Evolutionary conservation across 2,888 invertebrate species (phyloP).

Genomic region (Eilema depressum): DNA sequence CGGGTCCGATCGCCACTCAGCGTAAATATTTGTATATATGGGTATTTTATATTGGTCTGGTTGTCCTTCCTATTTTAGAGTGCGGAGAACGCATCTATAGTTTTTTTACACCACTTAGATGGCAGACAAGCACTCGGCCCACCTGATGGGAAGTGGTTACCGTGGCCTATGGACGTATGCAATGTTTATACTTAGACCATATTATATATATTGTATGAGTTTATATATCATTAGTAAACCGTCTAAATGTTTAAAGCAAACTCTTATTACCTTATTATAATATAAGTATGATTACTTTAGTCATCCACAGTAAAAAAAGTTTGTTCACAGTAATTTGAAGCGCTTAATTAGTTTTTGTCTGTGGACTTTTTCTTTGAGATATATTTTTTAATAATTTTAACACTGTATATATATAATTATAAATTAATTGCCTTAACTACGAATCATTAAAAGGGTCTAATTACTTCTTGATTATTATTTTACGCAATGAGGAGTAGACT

Average conservation of each 20-base stretch:
- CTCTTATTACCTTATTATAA: constrained; percentile 8
- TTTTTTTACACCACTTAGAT: too few relatives aligned
- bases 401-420: neutral
- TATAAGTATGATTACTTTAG: constrained; percentile 9
- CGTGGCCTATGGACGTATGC: too few relatives aligned
- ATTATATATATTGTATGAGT: too few relatives aligned
- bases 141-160: too few relatives aligned
- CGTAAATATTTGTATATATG: too few relatives aligned
- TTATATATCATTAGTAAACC: too few relatives aligned
- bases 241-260: constrained; percentile 2
- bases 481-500: neutral
- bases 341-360: constrained; percentile 16
- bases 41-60: too few relatives aligned
- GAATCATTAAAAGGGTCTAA: neutral
- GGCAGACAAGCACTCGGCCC: too few relatives aligned
- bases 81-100: too few relatives aligned
- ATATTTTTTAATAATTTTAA: constrained; percentile 9
- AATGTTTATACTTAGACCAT: too few relatives aligned
- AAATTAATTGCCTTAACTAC: neutral
- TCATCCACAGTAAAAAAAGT: constrained; percentile 6
- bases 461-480: constrained; percentile 13
- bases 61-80: too few relatives aligned
- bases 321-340: constrained; percentile 16
- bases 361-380: constrained; percentile 6
- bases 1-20: too few relatives aligned